These are phyloP conservation scores for Australoheros scitulus DNA, from an alignment of 2,113 vertebrate species.

Conservation along the genomic window DNA sequence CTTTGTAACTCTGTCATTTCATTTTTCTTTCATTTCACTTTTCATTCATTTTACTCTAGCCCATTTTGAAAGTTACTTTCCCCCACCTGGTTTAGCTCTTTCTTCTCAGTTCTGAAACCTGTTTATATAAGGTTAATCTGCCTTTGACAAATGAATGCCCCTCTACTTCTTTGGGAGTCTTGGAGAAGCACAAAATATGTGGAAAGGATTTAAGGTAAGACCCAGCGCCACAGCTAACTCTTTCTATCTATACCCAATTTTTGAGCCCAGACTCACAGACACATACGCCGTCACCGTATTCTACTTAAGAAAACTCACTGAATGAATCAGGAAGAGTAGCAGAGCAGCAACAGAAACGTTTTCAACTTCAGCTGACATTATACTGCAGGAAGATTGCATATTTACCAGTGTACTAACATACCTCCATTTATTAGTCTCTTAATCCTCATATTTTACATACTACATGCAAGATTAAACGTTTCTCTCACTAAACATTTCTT, in stretches of 20 bases:
- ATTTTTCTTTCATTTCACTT: slow-evolving; percentile 45
- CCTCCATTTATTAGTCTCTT: neutral
- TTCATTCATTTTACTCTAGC: slow-evolving; percentile 49
- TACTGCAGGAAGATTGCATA: neutral
- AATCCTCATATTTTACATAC: neutral
- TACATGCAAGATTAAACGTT: neutral
- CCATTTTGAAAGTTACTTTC: slow-evolving; percentile 53
- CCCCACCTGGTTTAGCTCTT: slow-evolving; percentile 34
- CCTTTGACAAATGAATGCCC: slow-evolving; percentile 69
- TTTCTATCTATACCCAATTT: slow-evolving; percentile 58
- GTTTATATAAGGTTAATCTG: slow-evolving; percentile 75
- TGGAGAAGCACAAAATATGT: slow-evolving; percentile 64
- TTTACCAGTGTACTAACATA: neutral
- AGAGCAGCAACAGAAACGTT: slow-evolving; percentile 41
- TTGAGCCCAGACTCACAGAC: slow-evolving; percentile 55
- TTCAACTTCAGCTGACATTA: neutral
- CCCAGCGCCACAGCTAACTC: slow-evolving; percentile 53
- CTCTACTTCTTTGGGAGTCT: slow-evolving; percentile 59
- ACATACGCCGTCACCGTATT: slow-evolving; percentile 28
- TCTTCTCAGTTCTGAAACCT: slow-evolving; percentile 56
- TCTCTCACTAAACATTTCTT: neutral
- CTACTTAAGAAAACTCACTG: slow-evolving; percentile 50
- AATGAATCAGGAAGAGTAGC: slow-evolving; percentile 28
- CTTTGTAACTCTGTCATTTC: slow-evolving; percentile 55
- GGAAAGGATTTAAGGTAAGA: slow-evolving; percentile 78